Evolutionary conservation across 2,113 vertebrate species (phyloP).

Genomic region (Tympanuchus pallidicinctus): DNA sequence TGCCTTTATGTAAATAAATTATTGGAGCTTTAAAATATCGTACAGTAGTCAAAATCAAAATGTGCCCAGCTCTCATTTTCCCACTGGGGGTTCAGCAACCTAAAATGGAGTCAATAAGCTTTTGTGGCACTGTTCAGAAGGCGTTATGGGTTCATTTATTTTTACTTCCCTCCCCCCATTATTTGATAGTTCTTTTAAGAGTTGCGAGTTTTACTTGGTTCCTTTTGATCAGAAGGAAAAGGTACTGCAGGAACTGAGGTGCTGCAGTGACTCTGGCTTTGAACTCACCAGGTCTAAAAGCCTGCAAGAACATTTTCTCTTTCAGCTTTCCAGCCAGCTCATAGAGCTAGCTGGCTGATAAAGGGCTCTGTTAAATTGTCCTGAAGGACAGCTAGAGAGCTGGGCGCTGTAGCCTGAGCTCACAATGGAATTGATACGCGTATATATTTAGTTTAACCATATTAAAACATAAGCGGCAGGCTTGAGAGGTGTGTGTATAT

Average conservation of each 20-base stretch:
- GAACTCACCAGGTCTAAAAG: conserved; percentile 80
- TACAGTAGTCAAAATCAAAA: not conserved
- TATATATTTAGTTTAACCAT: conserved; percentile 13
- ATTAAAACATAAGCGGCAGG: conserved; percentile 37
- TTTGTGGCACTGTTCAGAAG: not conserved
- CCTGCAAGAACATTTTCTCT: conserved; percentile 71
- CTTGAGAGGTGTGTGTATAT: not conserved
- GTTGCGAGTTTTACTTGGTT: conserved; percentile 42
- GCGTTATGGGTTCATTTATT: conserved; percentile 35
- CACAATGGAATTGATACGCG: not conserved
- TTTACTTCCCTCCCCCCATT: conserved; percentile 64
- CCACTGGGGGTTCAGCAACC: not conserved
- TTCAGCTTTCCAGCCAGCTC: conserved; percentile 32
- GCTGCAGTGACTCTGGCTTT: conserved; percentile 57
- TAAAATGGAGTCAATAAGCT: conserved; percentile 37
- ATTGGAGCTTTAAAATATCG: not conserved
- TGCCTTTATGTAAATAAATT: not conserved
- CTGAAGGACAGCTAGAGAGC: conserved; percentile 63
- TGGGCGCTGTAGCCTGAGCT: not conserved
- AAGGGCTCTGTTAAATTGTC: conserved; percentile 62
- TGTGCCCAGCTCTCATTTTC: not conserved
- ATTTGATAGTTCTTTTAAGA: conserved; percentile 70
- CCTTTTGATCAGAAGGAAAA: conserved; percentile 66
- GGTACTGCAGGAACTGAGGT: conserved; percentile 50
- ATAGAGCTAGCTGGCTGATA: conserved; percentile 13